Evolutionary conservation across 1,140 invertebrate genomes (phyloP).

Genomic region (Calliphora vicina): DNA sequence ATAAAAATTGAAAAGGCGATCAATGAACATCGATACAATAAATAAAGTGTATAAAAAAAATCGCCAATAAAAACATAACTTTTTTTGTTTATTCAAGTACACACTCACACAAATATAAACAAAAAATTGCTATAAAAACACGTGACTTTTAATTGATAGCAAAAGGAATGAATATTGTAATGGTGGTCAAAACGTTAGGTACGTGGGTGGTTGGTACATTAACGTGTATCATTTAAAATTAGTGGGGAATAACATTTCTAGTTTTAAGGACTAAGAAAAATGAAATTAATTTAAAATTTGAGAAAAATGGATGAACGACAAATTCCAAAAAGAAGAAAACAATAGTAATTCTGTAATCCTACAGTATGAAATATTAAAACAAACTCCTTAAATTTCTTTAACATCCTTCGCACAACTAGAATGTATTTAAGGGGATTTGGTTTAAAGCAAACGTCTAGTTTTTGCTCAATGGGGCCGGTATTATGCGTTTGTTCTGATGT

Average conservation of each 20-base stretch:
- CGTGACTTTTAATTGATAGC: conserved; percentile 32
- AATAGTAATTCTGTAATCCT: too few relatives aligned
- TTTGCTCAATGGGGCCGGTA: neutral
- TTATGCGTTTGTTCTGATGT: too few relatives aligned
- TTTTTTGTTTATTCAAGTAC: neutral
- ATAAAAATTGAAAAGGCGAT: neutral
- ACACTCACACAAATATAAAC: neutral
- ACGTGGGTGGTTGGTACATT: neutral
- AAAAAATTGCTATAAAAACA: conserved; percentile 24
- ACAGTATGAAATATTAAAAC: too few relatives aligned
- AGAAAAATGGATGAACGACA: too few relatives aligned
- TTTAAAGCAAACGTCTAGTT: neutral
- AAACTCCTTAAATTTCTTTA: too few relatives aligned
- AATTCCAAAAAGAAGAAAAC: too few relatives aligned
- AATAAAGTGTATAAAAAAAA: neutral
- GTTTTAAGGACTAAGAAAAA: too few relatives aligned
- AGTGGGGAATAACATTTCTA: too few relatives aligned
- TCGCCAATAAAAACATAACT: neutral
- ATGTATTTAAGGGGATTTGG: neutral
- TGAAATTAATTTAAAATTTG: too few relatives aligned
- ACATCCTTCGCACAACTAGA: neutral
- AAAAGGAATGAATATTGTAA: conserved; percentile 21
- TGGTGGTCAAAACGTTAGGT: neutral
- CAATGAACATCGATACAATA: neutral
- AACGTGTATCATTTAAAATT: too few relatives aligned